A percentile compares a stretch with the other conserved stretches of the same genome.
These are phyloP conservation scores for Philopotamus ludificatus DNA, from an alignment of 1,140 invertebrate species.

Conservation along the genomic window DNA sequence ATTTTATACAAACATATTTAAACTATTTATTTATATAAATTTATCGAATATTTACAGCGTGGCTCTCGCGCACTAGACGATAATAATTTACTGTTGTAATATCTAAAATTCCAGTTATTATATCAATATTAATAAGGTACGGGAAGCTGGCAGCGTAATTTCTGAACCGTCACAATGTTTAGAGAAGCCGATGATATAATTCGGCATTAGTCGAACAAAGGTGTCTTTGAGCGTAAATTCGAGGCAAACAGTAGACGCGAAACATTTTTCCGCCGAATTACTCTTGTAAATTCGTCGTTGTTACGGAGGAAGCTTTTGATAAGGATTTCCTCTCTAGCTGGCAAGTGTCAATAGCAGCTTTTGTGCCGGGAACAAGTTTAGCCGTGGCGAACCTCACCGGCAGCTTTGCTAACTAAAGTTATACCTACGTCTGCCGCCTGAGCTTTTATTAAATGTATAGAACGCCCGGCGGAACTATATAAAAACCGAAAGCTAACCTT, in stretches of 20 bases:
- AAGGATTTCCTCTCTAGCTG: slow-evolving; percentile 26
- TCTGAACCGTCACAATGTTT: not conserved
- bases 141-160: not conserved
- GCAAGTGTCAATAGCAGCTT: slow-evolving; percentile 31
- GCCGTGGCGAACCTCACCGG: slow-evolving; percentile 3
- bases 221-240: not conserved
- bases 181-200: not conserved
- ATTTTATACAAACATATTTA: no score
- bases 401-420: slow-evolving; percentile 5
- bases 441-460: not conserved
- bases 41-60: no score
- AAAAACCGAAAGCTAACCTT: no score
- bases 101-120: no score
- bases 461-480: not conserved
- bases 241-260: slow-evolving; percentile 3
- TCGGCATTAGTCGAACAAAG: not conserved
- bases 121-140: not conserved
- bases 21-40: no score
- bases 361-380: slow-evolving; percentile 25
- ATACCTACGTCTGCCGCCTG: not conserved
- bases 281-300: slow-evolving; percentile 14
- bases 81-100: no score
- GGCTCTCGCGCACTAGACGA: no score
- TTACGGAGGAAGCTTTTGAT: slow-evolving; percentile 23
- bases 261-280: slow-evolving; percentile 31